These are phyloP conservation scores for Peromyscus maniculatus DNA, from an alignment of 2,113 vertebrate species.

Conservation along the genomic window DNA sequence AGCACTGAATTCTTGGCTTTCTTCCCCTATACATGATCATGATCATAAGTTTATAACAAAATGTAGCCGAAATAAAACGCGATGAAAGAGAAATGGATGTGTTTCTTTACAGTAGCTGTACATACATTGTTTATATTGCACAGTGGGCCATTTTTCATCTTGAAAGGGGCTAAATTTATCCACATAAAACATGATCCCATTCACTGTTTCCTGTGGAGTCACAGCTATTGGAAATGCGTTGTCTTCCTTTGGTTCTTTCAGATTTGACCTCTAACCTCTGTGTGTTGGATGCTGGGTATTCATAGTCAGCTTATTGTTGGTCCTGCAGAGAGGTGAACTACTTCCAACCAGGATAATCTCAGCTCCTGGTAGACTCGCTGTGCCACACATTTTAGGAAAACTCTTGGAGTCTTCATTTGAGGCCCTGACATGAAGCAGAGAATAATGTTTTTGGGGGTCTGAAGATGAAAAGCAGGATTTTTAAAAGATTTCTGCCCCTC, in stretches of 20 bases:
- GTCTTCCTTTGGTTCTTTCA: not conserved
- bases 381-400: not conserved
- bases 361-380: not conserved
- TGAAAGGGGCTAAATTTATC: slow-evolving; percentile 42
- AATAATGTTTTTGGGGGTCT: not conserved
- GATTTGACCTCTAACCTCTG: not conserved
- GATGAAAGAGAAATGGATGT: slow-evolving; percentile 58
- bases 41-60: slow-evolving; percentile 70
- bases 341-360: not conserved
- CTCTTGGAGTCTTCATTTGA: slow-evolving; percentile 1
- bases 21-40: slow-evolving; percentile 21
- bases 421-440: not conserved
- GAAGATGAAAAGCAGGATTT: not conserved
- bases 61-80: slow-evolving; percentile 67
- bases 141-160: slow-evolving; percentile 73
- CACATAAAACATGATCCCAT: slow-evolving; percentile 54
- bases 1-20: slow-evolving; percentile 32
- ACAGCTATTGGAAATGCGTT: slow-evolving; percentile 10
- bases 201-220: slow-evolving; percentile 14
- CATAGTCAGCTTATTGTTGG: not conserved
- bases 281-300: not conserved
- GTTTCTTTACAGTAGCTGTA: slow-evolving; percentile 65
- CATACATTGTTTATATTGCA: slow-evolving; percentile 60
- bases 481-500: not conserved
- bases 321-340: not conserved